Evolutionary conservation across 2,888 invertebrate species (phyloP).

Genomic region (Carterocephalus palaemon): DNA sequence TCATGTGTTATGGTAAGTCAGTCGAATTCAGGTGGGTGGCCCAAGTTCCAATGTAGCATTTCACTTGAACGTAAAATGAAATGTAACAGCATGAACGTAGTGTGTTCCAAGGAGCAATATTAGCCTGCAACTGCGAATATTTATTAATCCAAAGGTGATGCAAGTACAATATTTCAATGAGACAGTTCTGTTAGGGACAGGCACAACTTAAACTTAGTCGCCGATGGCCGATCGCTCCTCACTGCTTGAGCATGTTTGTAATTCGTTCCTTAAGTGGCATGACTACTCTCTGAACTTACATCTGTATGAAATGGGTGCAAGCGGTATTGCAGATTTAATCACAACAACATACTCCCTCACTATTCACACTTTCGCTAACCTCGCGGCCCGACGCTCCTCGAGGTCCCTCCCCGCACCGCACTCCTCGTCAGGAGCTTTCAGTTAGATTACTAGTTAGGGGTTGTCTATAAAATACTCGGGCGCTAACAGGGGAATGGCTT

Average conservation of each 20-base stretch:
- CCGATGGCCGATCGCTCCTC: slow-evolving; percentile 70
- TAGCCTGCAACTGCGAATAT: too few relatives aligned
- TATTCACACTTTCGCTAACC: slow-evolving; percentile 66
- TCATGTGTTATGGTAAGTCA: too few relatives aligned
- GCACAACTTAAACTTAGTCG: slow-evolving; percentile 66
- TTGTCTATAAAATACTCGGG: slow-evolving; percentile 23
- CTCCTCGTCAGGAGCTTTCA: slow-evolving; percentile 41
- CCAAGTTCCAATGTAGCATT: background rate
- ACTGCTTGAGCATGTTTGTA: slow-evolving; percentile 74
- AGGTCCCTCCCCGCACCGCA: slow-evolving; percentile 59
- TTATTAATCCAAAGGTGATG: too few relatives aligned
- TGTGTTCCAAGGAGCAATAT: background rate
- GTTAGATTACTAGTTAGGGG: slow-evolving; percentile 29
- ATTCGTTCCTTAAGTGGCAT: slow-evolving; percentile 69
- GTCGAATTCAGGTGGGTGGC: background rate
- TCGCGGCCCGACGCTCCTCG: slow-evolving; percentile 58
- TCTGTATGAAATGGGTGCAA: slow-evolving; percentile 64
- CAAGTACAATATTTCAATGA: too few relatives aligned
- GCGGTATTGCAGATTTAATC: slow-evolving; percentile 66
- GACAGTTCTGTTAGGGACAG: slow-evolving; percentile 35
- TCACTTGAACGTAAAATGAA: background rate
- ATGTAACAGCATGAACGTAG: background rate
- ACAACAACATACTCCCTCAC: slow-evolving; percentile 58
- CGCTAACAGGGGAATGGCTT: slow-evolving; percentile 21
- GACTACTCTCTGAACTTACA: slow-evolving; percentile 64